These are phyloP conservation scores for Spinibarbus caldwelli DNA, from an alignment of 2,797 vertebrate genomes.

Conservation along the genomic window DNA sequence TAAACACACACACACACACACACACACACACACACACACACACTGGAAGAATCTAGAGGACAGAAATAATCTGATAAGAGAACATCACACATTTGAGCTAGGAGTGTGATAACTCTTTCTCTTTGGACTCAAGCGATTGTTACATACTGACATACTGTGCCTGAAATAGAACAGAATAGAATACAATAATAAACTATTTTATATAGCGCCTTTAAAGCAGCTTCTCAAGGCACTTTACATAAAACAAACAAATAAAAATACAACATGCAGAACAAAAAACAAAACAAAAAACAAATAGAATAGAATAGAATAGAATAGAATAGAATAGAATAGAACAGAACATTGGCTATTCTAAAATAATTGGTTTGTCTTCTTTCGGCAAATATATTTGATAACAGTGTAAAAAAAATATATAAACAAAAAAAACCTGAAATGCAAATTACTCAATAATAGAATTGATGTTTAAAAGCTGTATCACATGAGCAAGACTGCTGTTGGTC, in stretches of 20 bases:
- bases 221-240: no score
- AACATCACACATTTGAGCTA: conserved; percentile 25
- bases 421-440: background rate
- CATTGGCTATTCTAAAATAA: background rate
- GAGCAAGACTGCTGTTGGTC: background rate
- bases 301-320: background rate
- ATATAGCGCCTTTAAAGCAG: no score
- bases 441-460: background rate
- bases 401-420: background rate
- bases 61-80: conserved; percentile 27
- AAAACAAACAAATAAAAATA: no score
- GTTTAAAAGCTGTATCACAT: background rate
- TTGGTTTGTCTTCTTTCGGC: no score
- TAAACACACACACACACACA: no score
- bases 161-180: background rate
- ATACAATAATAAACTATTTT: no score
- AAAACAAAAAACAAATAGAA: no score
- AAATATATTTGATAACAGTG: no score
- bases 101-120: conserved; percentile 22
- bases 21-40: no score
- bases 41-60: conserved; percentile 15
- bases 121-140: background rate
- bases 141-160: conserved; percentile 5
- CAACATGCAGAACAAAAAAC: no score
- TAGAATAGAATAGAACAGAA: background rate